Conservation (phyloP, 2,113 vertebrate genomes). For the Macaca mulatta region DNA sequence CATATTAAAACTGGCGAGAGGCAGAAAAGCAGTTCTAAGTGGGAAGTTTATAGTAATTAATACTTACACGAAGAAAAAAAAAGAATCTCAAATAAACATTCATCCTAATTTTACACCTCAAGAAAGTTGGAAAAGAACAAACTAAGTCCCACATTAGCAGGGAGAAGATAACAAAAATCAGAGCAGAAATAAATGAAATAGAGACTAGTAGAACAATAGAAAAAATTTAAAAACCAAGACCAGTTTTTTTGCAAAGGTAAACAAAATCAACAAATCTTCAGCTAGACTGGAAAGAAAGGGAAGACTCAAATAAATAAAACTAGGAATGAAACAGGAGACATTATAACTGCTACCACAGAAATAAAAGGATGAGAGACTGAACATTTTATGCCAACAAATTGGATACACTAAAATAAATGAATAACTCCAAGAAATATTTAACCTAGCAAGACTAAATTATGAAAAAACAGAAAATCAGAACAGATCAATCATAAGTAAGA, state of each 20-base stretch:
- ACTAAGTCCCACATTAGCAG: not conserved
- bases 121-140: not conserved
- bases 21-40: not conserved
- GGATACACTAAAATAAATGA: not conserved
- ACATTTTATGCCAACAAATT: not conserved
- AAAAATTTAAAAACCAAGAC: not conserved
- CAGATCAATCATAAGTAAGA: not conserved
- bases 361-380: not conserved
- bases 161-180: not conserved
- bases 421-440: not conserved
- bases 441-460: not conserved
- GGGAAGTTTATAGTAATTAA: not conserved
- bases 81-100: not conserved
- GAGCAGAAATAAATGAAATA: not conserved
- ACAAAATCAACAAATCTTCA: not conserved
- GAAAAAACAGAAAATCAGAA: not conserved
- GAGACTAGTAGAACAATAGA: not conserved
- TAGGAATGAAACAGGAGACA: not conserved
- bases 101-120: not conserved
- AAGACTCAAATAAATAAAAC: not conserved
- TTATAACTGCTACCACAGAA: not conserved
- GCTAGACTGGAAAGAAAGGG: not conserved
- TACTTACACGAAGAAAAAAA: not conserved
- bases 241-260: not conserved
- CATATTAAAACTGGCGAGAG: not conserved